These are phyloP conservation scores for Ia io DNA, from an alignment of 2,113 vertebrate species.

Conservation along the genomic window DNA sequence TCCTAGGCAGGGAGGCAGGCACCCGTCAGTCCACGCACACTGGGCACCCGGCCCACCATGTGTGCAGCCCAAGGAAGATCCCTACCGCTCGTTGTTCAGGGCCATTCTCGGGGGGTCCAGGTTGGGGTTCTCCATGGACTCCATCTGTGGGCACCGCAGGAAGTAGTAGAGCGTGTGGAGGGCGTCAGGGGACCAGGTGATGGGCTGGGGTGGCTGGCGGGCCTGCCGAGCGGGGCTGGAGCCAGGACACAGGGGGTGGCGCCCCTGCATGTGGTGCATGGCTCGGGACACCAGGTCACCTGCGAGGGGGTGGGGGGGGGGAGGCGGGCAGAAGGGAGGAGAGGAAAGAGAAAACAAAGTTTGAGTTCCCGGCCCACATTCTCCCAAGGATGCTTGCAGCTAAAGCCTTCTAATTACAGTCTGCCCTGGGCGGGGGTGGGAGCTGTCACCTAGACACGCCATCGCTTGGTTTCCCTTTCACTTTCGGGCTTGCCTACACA, in stretches of 20 bases:
- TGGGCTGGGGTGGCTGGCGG: conserved; percentile 90
- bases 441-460: not conserved
- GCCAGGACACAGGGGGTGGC: conserved; percentile 88
- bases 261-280: conserved; percentile 98
- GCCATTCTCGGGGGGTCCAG: conserved; percentile 97
- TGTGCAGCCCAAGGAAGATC: not conserved
- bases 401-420: not conserved
- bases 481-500: not conserved
- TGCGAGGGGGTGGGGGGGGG: conserved; percentile 57
- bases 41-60: not conserved
- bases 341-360: not conserved
- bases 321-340: not conserved
- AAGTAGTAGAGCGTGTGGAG: conserved; percentile 99
- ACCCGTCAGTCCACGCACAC: not conserved
- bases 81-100: conserved; percentile 95
- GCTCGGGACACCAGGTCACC: conserved; percentile 97
- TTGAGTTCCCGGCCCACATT: not conserved
- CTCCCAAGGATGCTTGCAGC: rapidly evolving
- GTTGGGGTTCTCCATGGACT: conserved; percentile 99
- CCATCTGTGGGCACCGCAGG: conserved; percentile 98
- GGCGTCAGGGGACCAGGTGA: conserved; percentile 96
- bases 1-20: not conserved
- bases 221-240: conserved; percentile 91
- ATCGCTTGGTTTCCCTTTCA: conserved; percentile 52
- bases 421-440: not conserved